A percentile compares a stretch with the other conserved stretches of the same genome.
These are phyloP conservation scores for Lasioglossum marginatum DNA, from an alignment of 2,888 invertebrate genomes.

Conservation along the genomic window DNA sequence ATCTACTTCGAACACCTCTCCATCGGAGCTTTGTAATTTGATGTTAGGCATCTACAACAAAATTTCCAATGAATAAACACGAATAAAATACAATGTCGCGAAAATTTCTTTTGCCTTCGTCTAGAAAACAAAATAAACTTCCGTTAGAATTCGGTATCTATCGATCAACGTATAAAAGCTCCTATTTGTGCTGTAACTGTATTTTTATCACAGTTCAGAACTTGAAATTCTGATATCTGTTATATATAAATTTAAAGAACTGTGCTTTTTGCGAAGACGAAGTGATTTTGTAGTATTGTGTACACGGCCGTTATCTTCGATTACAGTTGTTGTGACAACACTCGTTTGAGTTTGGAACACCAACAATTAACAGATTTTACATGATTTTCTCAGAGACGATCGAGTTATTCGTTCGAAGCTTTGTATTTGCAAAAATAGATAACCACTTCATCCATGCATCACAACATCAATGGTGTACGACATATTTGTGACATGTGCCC, in stretches of 20 bases:
- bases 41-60: slow-evolving; percentile 93
- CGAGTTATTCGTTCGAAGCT: neutral
- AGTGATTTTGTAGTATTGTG: slow-evolving; percentile 6
- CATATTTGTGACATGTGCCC: slow-evolving; percentile 32
- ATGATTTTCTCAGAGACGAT: neutral
- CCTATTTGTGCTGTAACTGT: neutral
- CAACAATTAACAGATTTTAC: too few species aligned
- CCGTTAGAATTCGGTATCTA: neutral
- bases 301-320: neutral
- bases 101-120: neutral
- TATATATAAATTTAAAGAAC: neutral
- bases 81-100: neutral
- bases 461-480: slow-evolving; percentile 31
- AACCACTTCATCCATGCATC: slow-evolving; percentile 19
- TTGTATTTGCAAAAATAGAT: neutral
- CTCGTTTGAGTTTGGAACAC: neutral
- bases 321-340: neutral
- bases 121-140: neutral
- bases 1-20: slow-evolving; percentile 97
- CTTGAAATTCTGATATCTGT: neutral
- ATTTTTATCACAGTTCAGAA: neutral
- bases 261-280: neutral
- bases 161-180: neutral
- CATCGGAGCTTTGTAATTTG: slow-evolving; percentile 97
- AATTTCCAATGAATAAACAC: neutral